These are phyloP conservation scores for Erythrocercus mccallii DNA, from an alignment of 2,113 vertebrate genomes.

Conservation along the genomic window DNA sequence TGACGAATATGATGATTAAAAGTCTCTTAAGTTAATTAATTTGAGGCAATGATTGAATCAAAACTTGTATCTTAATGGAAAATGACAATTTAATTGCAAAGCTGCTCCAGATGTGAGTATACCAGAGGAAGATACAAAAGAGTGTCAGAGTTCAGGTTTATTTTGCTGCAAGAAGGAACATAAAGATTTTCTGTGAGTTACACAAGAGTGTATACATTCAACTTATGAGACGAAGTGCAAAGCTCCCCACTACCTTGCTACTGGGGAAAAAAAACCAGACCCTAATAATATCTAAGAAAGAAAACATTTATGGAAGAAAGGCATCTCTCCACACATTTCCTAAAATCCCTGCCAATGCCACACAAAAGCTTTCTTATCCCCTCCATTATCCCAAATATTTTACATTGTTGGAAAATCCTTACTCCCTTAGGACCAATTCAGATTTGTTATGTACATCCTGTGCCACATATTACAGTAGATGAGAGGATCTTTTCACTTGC, in stretches of 20 bases:
- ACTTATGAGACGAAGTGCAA: neutral
- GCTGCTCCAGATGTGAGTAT: neutral
- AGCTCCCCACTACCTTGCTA: neutral
- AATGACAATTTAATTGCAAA: neutral
- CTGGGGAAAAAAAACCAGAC: neutral
- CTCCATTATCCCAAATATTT: neutral
- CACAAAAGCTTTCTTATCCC: neutral
- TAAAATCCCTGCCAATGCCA: neutral
- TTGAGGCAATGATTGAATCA: neutral
- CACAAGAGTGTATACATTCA: neutral
- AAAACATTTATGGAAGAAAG: neutral
- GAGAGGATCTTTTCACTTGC: neutral
- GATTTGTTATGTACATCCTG: neutral
- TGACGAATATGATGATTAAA: neutral
- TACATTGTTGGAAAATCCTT: neutral
- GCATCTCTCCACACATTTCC: neutral
- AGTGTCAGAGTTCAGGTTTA: neutral
- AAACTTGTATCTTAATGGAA: neutral
- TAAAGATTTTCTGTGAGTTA: neutral
- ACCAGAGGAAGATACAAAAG: neutral
- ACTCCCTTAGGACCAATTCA: neutral
- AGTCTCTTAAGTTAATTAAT: conserved; percentile 31
- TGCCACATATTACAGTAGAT: neutral
- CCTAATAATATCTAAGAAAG: neutral
- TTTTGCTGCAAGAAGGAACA: neutral